Evolutionary conservation across 2,113 vertebrate species (phyloP), one percentile per base, ranked within the genome.

Genomic region (Cyanocitta stelleri): DNA sequence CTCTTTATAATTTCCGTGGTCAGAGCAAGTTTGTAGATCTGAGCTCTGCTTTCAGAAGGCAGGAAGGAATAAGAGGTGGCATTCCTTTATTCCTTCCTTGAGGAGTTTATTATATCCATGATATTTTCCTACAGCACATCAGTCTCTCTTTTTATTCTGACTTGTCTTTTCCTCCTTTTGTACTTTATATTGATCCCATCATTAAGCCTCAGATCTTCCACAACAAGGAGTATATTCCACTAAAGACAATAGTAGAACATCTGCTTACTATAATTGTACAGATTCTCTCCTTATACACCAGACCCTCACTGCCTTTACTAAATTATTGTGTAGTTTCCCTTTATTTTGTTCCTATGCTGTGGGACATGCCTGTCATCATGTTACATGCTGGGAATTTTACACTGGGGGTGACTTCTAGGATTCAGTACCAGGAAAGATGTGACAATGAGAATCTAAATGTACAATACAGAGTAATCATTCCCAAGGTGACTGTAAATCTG

Each of bases 401-500:
- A 48, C 23, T 64, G 49, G 43, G 44, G 91, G 8, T 49, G 77
- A 85, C 71, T 5, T 1, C 74, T 76, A 27, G 35, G 21, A 51
- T 76, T 90, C 67, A 39, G 51, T 61, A 18, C 26, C 48, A 48
- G 48, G 71, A 74, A 85, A 88, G 55, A 63, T 33, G 27, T 67
- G 59, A 52, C 79, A 62, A 63, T n/a, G 35, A 84, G 75, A 88
- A 81, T 63, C 22, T 78, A 67, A 83, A 74, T 48, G 86, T 51
- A 71, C 35, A 78, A 52, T 48, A 41, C 12, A 71, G 52, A 83
- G 51, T 84, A 88, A 88, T 86, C 87, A 13, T 90, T 93, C 73
- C 85, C 85, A 73, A 91, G 59, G 81, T 71, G 85, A 77, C 82
- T 77, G 54, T 93, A 94, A 87, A 87, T 95, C 75, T 71, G 59